phyloP scores from a whole-genome alignment of 2,888 invertebrate species.

The Aphodius granarius region DNA sequence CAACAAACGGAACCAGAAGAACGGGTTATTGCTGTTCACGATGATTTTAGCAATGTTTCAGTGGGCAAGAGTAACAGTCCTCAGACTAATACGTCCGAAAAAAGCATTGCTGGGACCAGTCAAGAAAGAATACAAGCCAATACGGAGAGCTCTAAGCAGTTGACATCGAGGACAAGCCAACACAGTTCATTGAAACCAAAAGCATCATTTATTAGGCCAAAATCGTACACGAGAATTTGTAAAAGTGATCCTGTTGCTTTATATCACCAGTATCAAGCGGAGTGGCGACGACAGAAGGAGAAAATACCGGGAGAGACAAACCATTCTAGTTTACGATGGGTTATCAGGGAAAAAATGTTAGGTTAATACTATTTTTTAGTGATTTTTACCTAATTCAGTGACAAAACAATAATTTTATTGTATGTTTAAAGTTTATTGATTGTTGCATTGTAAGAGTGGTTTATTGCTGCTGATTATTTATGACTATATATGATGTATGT shows the following conservation, averaged over 20 bases:
- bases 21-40: too few relatives aligned
- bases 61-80: background rate
- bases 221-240: slow-evolving; percentile 53
- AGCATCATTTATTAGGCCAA: slow-evolving; percentile 59
- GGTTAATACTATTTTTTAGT: too few relatives aligned
- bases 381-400: too few relatives aligned
- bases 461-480: too few relatives aligned
- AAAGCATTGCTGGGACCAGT: background rate
- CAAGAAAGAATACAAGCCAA: background rate
- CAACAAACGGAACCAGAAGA: too few relatives aligned
- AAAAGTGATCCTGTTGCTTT: slow-evolving; percentile 74
- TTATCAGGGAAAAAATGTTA: slow-evolving; percentile 69
- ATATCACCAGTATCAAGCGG: slow-evolving; percentile 74
- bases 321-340: slow-evolving; percentile 70
- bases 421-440: too few relatives aligned
- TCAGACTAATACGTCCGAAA: background rate
- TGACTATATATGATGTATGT: too few relatives aligned
- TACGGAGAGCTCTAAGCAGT: background rate
- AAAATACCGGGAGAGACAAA: slow-evolving; percentile 75
- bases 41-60: background rate
- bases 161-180: too few relatives aligned
- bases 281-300: slow-evolving; percentile 67
- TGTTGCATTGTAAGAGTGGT: too few relatives aligned
- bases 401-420: too few relatives aligned
- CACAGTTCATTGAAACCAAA: slow-evolving; percentile 30